Evolutionary conservation across 2,888 invertebrate genomes (phyloP), one percentile per base, ranked within the genome.

Genomic region (Spodoptera littoralis): DNA sequence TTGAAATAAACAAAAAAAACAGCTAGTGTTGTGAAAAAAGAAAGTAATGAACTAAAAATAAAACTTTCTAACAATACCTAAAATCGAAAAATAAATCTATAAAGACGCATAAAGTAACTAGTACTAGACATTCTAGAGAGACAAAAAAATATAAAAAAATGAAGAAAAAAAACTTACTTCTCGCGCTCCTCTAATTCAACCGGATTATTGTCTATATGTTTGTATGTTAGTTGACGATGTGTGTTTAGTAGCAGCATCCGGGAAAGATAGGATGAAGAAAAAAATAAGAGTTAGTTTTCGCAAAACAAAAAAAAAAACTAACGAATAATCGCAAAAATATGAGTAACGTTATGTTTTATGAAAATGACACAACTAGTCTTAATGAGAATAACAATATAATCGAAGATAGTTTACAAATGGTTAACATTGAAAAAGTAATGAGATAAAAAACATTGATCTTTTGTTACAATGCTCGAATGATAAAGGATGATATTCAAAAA

Each of bases 181-280:
- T 97, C 97, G 88, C 97, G 96, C 93, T 97, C 97, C 92, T 97
- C 97, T 96, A 97, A 95, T 90, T 97, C 97, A 93, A 97, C 96
- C 78, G 97, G 96, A 92, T 96, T 97, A 96, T 96, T 97, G 95
- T 97, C 97, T 97, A 96, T 80, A 81, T 90, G 86, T 79, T 78
- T 83, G 80, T 84, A 82, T 83, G 88, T 89, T 89, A 88, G 87
- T 89, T 81, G 85, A 85, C 82, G 89, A 90, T 92, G 91, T 89
- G 93, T 91, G 92, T 90, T 92, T 89, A 88, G 95, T 95, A 83
- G 93, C 93, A 67, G 81, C 80, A 83, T 90, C 92, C 92, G 91
- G 90, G 81, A 88, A 92, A 90, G 67, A 69, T 47, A 60, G 65
- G 74, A 70, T 68, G 70, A 74, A 67, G 74, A 92, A 90, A 87